These are phyloP conservation scores for Neuroterus valhalla DNA, from an alignment of 1,140 invertebrate species.

Conservation along the genomic window DNA sequence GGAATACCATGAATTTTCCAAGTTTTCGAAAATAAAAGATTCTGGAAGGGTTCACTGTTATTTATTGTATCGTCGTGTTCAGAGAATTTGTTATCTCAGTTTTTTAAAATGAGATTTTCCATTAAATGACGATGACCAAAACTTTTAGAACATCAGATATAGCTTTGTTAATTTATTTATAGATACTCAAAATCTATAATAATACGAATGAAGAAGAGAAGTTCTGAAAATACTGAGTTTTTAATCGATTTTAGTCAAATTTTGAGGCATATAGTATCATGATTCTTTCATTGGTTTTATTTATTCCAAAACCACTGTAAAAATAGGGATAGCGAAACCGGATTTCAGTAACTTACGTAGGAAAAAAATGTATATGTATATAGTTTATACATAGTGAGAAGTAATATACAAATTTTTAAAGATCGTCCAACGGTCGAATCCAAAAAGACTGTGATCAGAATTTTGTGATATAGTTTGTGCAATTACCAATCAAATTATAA, in stretches of 20 bases:
- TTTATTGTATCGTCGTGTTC: neutral
- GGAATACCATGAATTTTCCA: neutral
- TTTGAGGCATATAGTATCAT: neutral
- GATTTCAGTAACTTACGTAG: too few relatives aligned
- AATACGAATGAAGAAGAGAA: neutral
- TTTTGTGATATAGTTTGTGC: too few relatives aligned
- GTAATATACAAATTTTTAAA: too few relatives aligned
- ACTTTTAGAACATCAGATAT: neutral
- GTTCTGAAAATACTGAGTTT: neutral
- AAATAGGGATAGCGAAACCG: too few relatives aligned
- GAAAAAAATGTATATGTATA: too few relatives aligned
- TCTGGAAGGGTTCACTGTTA: neutral
- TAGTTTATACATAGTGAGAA: too few relatives aligned
- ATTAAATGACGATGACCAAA: neutral
- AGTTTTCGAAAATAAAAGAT: neutral
- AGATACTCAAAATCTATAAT: conserved; percentile 5
- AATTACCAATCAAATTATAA: too few relatives aligned
- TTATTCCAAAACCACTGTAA: too few relatives aligned
- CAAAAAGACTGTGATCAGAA: too few relatives aligned
- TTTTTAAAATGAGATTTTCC: too few relatives aligned
- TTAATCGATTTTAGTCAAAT: neutral
- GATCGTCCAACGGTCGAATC: too few relatives aligned
- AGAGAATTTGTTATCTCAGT: neutral
- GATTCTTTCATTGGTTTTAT: neutral
- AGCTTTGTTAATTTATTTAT: neutral